Base-by-base conservation (phyloP, 1,140 invertebrate species). In the Ceratina japonica region DNA sequence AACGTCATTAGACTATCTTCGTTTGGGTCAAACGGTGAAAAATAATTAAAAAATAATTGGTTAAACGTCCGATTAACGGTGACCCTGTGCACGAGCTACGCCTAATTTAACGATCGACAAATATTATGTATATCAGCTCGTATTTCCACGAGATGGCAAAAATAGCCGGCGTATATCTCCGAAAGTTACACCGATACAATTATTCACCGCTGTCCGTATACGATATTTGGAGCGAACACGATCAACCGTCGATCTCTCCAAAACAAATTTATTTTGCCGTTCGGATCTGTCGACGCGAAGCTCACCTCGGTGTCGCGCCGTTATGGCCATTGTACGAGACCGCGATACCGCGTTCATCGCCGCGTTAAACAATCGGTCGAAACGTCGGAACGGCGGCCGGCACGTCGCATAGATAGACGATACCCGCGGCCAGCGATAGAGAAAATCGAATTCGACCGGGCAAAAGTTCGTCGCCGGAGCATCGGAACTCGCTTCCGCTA, bases 31-130 rank as follows among this genome's bases (percentile, higher is more conserved):
- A 56, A 56, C 16, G n/a, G 3, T n/a, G 16, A 56, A 56, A 56
- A 5, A n/a, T 56, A 18, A 56, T 56, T 16, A n/a, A 56, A 56
- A 56, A 56, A 56, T 1, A 56, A n/a, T 18, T 56, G 54, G 15
- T 56, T 56, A n/a, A 56, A 56, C 54, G 13, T n/a, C 16, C n/a
- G 54, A 56, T 16, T n/a, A 56, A 18, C 54, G 16, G 15, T 56
- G 15, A 56, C 15, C 54, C 15, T 56, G 37, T 7, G 10, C 54
- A 56, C 54, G 12, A 56, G 54, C n/a, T 56, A n/a, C 54, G n/a
- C 10, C n/a, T 56, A 56, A 56, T n/a, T 56, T 56, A 56, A 56
- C 54, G 54, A 56, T 56, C 16, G n/a, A 56, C 54, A 56, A 56
- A 56, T 44, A 44, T 31, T 31, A 18, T 18, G 52, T 16, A 13